A percentile compares a stretch with the other conserved stretches of the same genome.
Evolutionary conservation across 2,888 invertebrate species (phyloP).

Genomic region (Ctena decussata): DNA sequence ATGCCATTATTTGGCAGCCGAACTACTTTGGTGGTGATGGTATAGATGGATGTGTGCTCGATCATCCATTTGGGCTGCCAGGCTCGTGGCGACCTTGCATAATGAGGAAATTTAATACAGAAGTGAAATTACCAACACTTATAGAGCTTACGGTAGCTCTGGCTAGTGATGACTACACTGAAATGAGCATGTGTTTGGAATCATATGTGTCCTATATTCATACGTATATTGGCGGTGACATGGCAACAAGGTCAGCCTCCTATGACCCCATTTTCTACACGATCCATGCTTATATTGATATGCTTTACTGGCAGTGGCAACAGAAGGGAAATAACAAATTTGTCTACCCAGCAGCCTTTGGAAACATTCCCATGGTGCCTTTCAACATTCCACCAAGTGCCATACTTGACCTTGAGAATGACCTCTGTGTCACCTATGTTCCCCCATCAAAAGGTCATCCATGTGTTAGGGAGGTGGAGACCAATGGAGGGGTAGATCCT

Average conservation of each 20-base stretch:
- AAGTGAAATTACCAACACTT: constrained; percentile 78
- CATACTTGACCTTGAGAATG: constrained; percentile 77
- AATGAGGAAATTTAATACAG: constrained; percentile 79
- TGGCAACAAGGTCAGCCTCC: constrained; percentile 77
- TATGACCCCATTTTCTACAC: constrained; percentile 83
- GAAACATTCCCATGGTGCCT: constrained; percentile 82
- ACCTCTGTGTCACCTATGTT: constrained; percentile 79
- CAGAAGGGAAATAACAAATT: constrained; percentile 77
- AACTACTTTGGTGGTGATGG: constrained; percentile 84
- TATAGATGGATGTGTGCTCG: constrained; percentile 78
- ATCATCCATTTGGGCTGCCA: constrained; percentile 83
- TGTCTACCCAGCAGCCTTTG: constrained; percentile 79
- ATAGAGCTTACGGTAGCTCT: constrained; percentile 79
- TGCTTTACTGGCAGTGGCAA: constrained; percentile 83
- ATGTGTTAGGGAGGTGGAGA: constrained; percentile 66
- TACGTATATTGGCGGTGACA: constrained; percentile 82
- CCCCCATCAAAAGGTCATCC: constrained; percentile 76
- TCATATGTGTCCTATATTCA: constrained; percentile 80
- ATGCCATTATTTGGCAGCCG: constrained; percentile 84
- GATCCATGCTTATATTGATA: constrained; percentile 81
- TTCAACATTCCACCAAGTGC: constrained; percentile 80
- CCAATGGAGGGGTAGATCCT: constrained; percentile 33
- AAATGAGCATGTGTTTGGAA: constrained; percentile 81
- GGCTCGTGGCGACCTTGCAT: constrained; percentile 84
- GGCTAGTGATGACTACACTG: constrained; percentile 78